Conservation (phyloP, 2,888 invertebrate species). For the Lycia hirtaria region DNA sequence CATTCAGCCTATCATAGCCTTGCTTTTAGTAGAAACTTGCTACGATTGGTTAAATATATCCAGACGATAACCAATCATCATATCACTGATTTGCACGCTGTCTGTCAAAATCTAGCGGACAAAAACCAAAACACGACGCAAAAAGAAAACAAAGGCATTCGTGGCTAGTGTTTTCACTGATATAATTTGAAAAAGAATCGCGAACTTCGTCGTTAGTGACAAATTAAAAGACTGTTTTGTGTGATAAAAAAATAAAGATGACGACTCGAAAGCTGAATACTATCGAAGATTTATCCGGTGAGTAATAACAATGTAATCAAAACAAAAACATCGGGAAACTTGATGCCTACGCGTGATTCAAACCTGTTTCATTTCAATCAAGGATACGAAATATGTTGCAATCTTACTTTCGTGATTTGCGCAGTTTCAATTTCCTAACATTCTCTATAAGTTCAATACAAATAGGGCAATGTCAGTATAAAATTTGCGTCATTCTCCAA, state of each 20-base stretch:
- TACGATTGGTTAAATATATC: conserved; percentile 21
- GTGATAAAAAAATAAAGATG: conserved; percentile 58
- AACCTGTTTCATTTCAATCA: conserved; percentile 48
- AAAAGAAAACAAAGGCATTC: conserved; percentile 65
- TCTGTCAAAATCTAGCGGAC: conserved; percentile 45
- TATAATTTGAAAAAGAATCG: conserved; percentile 42
- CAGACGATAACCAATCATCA: conserved; percentile 42
- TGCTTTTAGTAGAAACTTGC: background rate
- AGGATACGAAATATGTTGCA: conserved; percentile 32
- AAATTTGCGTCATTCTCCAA: conserved; percentile 52
- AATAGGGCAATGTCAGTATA: conserved; percentile 32
- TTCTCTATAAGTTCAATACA: background rate
- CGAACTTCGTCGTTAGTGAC: conserved; percentile 30
- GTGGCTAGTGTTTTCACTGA: conserved; percentile 43
- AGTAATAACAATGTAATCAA: conserved; percentile 66
- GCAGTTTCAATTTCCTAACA: conserved; percentile 27
- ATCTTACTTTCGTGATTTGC: conserved; percentile 20
- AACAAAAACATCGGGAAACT: conserved; percentile 59
- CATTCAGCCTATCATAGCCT: conserved; percentile 20
- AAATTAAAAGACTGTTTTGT: conserved; percentile 24
- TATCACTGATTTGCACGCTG: conserved; percentile 49
- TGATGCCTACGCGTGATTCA: conserved; percentile 32
- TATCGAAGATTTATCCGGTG: conserved; percentile 80
- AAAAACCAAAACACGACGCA: conserved; percentile 53
- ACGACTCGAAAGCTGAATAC: conserved; percentile 78